Conservation (phyloP, 2,113 vertebrate species). For the Erythrocercus mccallii region DNA sequence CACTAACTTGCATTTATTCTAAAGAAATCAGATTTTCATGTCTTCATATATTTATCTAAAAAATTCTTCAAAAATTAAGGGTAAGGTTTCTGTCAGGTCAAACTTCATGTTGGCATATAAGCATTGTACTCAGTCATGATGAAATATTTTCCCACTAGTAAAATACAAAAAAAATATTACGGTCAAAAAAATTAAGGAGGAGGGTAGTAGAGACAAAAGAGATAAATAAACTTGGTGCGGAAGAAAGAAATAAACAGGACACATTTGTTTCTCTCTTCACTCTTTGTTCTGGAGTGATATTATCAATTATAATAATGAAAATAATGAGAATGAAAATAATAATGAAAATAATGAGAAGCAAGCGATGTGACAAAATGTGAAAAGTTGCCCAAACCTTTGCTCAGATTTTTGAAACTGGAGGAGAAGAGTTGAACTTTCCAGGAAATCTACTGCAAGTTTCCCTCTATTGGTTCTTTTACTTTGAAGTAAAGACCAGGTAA, state of each 20-base stretch:
- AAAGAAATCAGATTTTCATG: background rate
- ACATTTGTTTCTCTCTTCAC: background rate
- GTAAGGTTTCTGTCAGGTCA: background rate
- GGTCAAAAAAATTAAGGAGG: background rate
- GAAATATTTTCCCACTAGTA: background rate
- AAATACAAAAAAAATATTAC: background rate
- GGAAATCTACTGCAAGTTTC: background rate
- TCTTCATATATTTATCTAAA: background rate
- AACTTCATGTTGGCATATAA: background rate
- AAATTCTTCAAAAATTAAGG: background rate
- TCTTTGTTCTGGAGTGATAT: background rate
- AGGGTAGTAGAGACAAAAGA: background rate
- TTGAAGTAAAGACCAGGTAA: background rate
- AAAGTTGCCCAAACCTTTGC: background rate
- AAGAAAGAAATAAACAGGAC: background rate
- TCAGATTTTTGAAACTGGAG: background rate
- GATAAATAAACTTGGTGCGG: background rate
- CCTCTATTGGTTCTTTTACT: background rate
- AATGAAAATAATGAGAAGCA: background rate
- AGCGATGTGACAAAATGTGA: background rate
- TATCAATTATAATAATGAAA: background rate
- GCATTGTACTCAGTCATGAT: background rate
- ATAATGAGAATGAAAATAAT: background rate
- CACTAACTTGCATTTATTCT: background rate
- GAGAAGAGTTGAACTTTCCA: background rate